Conservation (phyloP, 2,888 invertebrate genomes). For the Erebia epiphron region DNA sequence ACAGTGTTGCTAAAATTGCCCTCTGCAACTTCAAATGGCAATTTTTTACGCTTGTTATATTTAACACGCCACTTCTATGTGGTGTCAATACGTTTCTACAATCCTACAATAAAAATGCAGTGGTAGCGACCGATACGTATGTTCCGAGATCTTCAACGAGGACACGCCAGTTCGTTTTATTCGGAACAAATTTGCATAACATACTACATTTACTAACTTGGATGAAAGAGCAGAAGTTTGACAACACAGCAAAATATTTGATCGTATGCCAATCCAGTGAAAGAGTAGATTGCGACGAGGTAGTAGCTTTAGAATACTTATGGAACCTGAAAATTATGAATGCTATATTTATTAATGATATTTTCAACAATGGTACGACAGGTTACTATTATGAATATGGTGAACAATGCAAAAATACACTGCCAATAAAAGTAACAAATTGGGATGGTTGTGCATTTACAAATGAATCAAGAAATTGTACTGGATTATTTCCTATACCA, state of each 20-base stretch:
- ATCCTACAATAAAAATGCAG: constrained; percentile 53
- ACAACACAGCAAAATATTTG: constrained; percentile 65
- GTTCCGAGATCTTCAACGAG: constrained; percentile 44
- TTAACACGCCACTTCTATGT: constrained; percentile 54
- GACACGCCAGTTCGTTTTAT: constrained; percentile 58
- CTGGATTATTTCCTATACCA: constrained; percentile 55
- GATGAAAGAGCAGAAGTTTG: constrained; percentile 53
- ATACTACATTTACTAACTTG: constrained; percentile 51
- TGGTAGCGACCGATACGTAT: constrained; percentile 51
- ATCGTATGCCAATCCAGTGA: constrained; percentile 57
- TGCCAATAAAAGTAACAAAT: constrained; percentile 49
- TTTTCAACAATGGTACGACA: constrained; percentile 39
- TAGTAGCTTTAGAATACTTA: constrained; percentile 51
- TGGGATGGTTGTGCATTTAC: constrained; percentile 42
- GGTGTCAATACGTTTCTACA: constrained; percentile 57
- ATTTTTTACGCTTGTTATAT: constrained; percentile 59
- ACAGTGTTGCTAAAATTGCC: constrained; percentile 60
- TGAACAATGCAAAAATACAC: constrained; percentile 52
- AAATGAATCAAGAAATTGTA: constrained; percentile 36
- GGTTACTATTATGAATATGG: constrained; percentile 60
- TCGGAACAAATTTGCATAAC: constrained; percentile 51
- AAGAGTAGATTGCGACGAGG: constrained; percentile 56
- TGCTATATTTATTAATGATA: constrained; percentile 56
- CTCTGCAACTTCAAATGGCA: constrained; percentile 61
- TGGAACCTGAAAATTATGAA: constrained; percentile 64